Conservation (phyloP, 2,797 vertebrate genomes). For the Thalassophryne amazonica region DNA sequence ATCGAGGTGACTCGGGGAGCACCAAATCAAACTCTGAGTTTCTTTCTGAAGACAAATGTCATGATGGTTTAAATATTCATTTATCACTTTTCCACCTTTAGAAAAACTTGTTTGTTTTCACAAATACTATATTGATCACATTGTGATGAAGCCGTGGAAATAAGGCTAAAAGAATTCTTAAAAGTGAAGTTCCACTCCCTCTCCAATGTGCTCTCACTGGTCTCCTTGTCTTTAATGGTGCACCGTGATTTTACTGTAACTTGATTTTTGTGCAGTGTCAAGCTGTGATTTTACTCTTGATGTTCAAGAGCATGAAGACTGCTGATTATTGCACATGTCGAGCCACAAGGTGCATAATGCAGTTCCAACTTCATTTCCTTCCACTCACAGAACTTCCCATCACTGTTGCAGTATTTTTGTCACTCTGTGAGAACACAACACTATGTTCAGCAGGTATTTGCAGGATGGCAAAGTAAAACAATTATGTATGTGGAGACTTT, state of each 20-base stretch:
- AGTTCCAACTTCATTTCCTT: not conserved
- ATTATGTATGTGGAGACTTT: too few species aligned
- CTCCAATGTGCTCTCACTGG: not conserved
- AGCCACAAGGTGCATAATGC: not conserved
- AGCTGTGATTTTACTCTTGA: too few species aligned
- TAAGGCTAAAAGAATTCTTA: not conserved
- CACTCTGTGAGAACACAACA: too few species aligned
- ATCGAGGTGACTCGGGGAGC: not conserved
- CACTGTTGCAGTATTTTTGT: not conserved
- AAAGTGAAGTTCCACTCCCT: not conserved
- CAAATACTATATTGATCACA: constrained; percentile 28
- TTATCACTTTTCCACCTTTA: not conserved
- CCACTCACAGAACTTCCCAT: not conserved
- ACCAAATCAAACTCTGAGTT: not conserved
- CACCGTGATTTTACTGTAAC: not conserved
- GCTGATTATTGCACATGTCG: too few species aligned
- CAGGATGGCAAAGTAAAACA: too few species aligned
- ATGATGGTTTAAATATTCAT: not conserved
- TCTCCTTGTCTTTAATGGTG: not conserved
- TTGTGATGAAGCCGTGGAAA: not conserved
- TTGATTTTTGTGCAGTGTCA: not conserved
- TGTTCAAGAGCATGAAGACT: too few species aligned
- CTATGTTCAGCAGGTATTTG: too few species aligned
- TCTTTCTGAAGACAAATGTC: not conserved
- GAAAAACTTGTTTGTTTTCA: constrained; percentile 17